These are phyloP conservation scores for Tamandua tetradactyla DNA, from an alignment of 2,797 vertebrate genomes.

Conservation along the genomic window DNA sequence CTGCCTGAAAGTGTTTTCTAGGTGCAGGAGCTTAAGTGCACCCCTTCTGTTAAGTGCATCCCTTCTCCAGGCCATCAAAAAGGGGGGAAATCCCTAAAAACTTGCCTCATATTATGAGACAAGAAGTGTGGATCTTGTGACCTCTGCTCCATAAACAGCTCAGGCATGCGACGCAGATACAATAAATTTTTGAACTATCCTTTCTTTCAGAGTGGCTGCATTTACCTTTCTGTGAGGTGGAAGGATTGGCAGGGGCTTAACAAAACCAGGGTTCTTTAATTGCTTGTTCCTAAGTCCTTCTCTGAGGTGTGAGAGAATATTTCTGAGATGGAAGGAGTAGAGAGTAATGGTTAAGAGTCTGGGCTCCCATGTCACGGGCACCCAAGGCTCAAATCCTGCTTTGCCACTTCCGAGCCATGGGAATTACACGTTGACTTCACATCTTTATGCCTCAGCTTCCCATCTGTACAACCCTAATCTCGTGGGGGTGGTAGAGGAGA, in stretches of 20 bases:
- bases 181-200: background rate
- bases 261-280: background rate
- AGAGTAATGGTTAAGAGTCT: background rate
- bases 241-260: background rate
- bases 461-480: background rate
- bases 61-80: no score
- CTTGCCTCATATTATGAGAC: background rate
- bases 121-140: background rate
- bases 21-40: background rate
- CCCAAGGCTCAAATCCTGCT: background rate
- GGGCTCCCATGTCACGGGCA: background rate
- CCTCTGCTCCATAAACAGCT: background rate
- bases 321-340: background rate
- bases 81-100: background rate
- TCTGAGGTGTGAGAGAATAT: background rate
- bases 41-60: background rate
- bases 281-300: background rate
- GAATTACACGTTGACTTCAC: background rate
- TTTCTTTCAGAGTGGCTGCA: background rate
- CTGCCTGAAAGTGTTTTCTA: background rate
- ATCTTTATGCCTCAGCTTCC: background rate
- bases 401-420: background rate
- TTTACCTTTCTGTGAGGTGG: background rate
- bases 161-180: background rate
- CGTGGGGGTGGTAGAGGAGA: background rate